These are phyloP conservation scores for Salarias fasciatus DNA, from an alignment of 2,797 vertebrate genomes.

Conservation along the genomic window DNA sequence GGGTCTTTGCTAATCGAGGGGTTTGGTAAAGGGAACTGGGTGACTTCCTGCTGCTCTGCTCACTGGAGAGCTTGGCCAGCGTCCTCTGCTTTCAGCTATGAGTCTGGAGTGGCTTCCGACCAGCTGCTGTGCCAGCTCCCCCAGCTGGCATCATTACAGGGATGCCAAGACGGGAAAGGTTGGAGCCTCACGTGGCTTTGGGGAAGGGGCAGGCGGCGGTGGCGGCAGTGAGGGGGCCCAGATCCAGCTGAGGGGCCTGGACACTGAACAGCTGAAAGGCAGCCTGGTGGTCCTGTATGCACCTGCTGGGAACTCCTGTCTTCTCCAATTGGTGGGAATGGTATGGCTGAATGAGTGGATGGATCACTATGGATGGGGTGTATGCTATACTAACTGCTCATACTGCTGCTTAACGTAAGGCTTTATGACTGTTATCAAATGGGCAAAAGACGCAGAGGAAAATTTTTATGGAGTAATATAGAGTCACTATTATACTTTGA, in stretches of 20 bases:
- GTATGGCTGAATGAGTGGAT: constrained; percentile 9
- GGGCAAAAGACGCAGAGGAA: no score
- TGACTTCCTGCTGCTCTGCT: no score
- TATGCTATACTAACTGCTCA: no score
- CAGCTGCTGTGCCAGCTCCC: constrained; percentile 49
- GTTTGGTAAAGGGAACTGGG: no score
- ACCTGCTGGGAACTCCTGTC: constrained; percentile 66
- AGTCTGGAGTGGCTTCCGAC: constrained; percentile 51
- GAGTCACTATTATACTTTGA: no score
- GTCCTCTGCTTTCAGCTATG: constrained; percentile 34
- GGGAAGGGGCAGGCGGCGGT: neutral
- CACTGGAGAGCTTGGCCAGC: no score
- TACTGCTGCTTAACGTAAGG: no score
- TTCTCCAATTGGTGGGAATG: constrained; percentile 72
- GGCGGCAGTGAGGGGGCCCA: neutral
- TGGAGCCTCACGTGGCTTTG: constrained; percentile 13
- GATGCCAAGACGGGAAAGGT: constrained; percentile 3
- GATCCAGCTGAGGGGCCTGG: constrained; percentile 16
- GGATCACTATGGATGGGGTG: neutral
- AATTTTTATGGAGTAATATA: no score
- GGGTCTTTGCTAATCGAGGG: neutral
- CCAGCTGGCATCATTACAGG: constrained; percentile 21
- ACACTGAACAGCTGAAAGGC: constrained; percentile 65
- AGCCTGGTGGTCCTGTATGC: constrained; percentile 74
- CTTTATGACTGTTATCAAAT: no score